Evolutionary conservation across 2,797 vertebrate genomes (phyloP), one percentile per base, ranked within the genome.

Genomic region (Ficedula albicollis): DNA sequence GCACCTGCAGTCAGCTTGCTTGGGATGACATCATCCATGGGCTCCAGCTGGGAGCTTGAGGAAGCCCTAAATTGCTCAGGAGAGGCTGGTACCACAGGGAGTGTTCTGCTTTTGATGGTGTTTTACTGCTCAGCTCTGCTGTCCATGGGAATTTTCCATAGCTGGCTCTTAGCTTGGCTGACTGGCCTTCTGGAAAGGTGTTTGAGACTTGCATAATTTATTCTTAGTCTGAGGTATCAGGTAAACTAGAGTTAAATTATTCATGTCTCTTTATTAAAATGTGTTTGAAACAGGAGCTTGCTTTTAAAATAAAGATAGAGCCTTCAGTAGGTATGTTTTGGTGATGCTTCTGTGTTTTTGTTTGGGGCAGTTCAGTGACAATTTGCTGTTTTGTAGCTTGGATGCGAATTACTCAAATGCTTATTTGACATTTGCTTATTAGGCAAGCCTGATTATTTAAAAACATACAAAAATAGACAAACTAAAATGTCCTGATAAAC

Each of bases 241-340:
- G 52, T 92, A 81, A 85, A 76, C 34, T 38, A 41, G 30, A 82
- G 16, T 62, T 93, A 62, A 97, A 92, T 93, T 91, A 90, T 93
- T 95, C 20, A 70, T 89, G 0, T 11, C 2, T 22, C 36, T 30
- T 62, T 17, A 62, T 81, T 81, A 81, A 87, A 86, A 55, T 13
- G 55, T 12, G 3, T 48, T 83, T 83, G 76, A 79, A 94, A 78
- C 6, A 30, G 29, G 46, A 95, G 23, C 48, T 62, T 87, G 25
- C 32, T 51, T 75, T 78, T 80, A 85, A 93, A 90, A 64, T 59
- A 46, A 73, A 74, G 20, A 7, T 39, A 51, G 19, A 49, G 12
- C 10, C 78, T 77, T 22, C 58, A 32, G 2, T 55, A 27, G 7
- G 8, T 62, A 5, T 12, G 12, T 75, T 62, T 81, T 73, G 36